Conservation (phyloP, 2,888 invertebrate species). For the Cylindroiulus punctatus region DNA sequence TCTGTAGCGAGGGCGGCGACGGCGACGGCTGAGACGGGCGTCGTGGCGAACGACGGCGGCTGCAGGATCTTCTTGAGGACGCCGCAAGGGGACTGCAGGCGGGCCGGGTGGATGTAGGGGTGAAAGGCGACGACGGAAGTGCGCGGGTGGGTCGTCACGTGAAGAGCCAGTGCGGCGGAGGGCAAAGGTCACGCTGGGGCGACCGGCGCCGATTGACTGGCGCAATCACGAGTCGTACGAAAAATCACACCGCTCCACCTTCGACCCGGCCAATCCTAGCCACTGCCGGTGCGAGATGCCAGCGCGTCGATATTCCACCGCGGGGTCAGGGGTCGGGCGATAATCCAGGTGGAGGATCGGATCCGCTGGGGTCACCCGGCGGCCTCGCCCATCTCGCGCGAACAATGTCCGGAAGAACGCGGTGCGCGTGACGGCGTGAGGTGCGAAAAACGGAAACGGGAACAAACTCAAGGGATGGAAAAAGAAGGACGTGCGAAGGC, state of each 20-base stretch:
- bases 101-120: conserved; percentile 50
- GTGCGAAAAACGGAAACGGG: neutral
- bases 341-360: too few relatives aligned
- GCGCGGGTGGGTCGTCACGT: conserved; percentile 56
- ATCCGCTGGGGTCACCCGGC: too few relatives aligned
- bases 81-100: neutral
- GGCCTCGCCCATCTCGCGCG: too few relatives aligned
- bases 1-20: conserved; percentile 44
- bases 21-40: conserved; percentile 33
- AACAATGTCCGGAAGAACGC: too few relatives aligned
- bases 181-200: conserved; percentile 9
- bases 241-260: neutral
- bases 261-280: too few relatives aligned
- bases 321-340: too few relatives aligned
- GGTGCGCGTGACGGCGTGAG: neutral
- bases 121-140: conserved; percentile 56
- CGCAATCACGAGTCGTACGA: too few relatives aligned
- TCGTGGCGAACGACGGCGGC: neutral
- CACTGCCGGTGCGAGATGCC: too few relatives aligned
- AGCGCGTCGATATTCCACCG: too few relatives aligned
- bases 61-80: conserved; percentile 44
- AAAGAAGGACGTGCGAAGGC: neutral
- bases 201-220: neutral
- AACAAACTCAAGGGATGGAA: conserved; percentile 22
- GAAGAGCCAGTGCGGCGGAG: conserved; percentile 57